Evolutionary conservation across 2,113 vertebrate genomes (phyloP).

Genomic region (Bos indicus): DNA sequence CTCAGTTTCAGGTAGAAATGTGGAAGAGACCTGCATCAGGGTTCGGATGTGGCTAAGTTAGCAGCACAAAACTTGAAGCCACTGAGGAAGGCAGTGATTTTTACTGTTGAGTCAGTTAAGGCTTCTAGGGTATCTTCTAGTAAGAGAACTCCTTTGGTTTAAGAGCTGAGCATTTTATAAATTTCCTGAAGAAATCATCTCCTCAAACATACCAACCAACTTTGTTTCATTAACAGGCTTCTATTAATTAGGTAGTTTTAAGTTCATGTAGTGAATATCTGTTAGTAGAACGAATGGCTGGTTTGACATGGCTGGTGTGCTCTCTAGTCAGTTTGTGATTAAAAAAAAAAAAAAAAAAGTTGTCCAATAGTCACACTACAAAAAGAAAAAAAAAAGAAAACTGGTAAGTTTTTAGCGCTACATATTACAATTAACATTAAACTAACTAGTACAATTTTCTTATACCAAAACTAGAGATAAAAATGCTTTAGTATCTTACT

Average conservation of each 20-base stretch:
- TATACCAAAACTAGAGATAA: slow-evolving; percentile 3
- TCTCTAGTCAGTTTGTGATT: background rate
- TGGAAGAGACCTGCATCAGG: background rate
- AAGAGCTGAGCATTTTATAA: background rate
- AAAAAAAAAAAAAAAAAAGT: background rate
- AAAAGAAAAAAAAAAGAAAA: background rate
- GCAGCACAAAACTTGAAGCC: background rate
- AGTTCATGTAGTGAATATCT: background rate
- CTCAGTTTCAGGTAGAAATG: background rate
- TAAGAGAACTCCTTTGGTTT: background rate
- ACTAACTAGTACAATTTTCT: background rate
- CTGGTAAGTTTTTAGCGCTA: background rate
- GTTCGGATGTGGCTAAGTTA: background rate
- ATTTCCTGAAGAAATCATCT: background rate
- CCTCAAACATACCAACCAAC: background rate
- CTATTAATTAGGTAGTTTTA: background rate
- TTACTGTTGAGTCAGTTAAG: background rate
- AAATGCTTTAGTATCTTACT: background rate
- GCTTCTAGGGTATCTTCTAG: background rate
- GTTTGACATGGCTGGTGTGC: background rate
- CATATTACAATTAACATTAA: background rate
- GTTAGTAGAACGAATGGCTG: background rate
- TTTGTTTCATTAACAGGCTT: background rate
- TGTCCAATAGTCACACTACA: background rate
- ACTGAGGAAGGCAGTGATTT: background rate